Evolutionary conservation across 2,797 vertebrate genomes (phyloP), one percentile per base, ranked within the genome.

Genomic region (Echeneis naucrates): DNA sequence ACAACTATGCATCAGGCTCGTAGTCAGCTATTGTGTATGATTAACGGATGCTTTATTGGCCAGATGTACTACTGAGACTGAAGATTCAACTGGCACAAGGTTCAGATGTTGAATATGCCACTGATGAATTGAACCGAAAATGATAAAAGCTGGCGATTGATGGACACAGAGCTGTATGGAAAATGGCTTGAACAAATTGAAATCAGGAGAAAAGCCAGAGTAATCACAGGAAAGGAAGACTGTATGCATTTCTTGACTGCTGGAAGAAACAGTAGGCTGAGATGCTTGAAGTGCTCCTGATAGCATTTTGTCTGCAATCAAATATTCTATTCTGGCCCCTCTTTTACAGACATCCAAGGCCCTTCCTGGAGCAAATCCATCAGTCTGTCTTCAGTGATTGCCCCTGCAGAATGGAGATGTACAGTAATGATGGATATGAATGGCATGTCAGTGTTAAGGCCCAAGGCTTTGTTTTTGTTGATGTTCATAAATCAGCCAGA

Each of bases 251-350:
- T 73, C 33, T 60, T 37, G 21, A 79, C 53, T 14, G 42, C 58
- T 72, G 0, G 9, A 42, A 17, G 57, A 72, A 74, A 62, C 65
- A 54, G 72, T 72, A 53, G 68, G 42, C 23, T 4, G 56, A 72
- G 37, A 48, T 64, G 65, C 62, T 75, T 63, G 37, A 77, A 61
- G 0, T 17, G 23, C 82, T 75, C n/a, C 55, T 59, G 32, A 58
- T 62, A 13, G 68, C 44, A 53, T 68, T 76, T 62, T 42, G 35
- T 33, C 67, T 50, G 68, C 76, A 81, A 87, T 84, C 78, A 89
- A 62, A 84, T 65, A 50, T 53, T 81, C 73, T 75, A 58, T 76
- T 80, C 60, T 47, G 56, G 50, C 8, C 45, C 5, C 40, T 62
- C 4, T 66, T 76, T 78, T 26, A 58, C 42, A 53, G 57, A 57